Base-by-base conservation (phyloP, 1,140 invertebrate species). In the Ganaspis sp. region DNA sequence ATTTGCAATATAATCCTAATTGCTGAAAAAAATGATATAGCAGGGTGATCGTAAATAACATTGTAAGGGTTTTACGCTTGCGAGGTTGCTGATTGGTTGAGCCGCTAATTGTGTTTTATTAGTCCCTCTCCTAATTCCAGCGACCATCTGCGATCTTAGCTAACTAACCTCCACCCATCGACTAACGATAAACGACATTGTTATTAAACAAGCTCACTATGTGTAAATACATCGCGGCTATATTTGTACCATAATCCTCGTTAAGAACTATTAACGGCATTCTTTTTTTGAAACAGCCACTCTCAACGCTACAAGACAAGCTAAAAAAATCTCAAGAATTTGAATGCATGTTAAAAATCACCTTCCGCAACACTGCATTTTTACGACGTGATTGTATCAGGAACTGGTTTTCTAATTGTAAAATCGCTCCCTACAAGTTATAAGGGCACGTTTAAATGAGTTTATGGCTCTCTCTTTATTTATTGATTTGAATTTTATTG, bases 71-170 rank as follows among this genome's bases (percentile, higher is more conserved):
- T 87, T 88, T 87, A 87, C 84, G 81, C 83, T 45, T 81, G 83
- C 83, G 84, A 80, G 81, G 54, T 73, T 80, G 83, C 84, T 89
- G 89, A 89, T 90, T 90, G 89, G 88, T 86, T 81, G 81, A 84
- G 77, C 77, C 83, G 84, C 88, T 90, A 90, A 90, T 90, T 91
- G 89, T 90, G 87, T 90, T 91, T 91, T 91, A 91, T 90, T 91
- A 90, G 89, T 84, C 80, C 11, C 45, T 76, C 23, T 45, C 21
- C 26, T 58, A 49, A 12, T 38, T 54, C 78, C 45, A 73, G 21
- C 74, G 54, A 73, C 70, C 75, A 80, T 78, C 76, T 76, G 74
- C 73, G 72, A 77, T 76, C 82, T 78, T 70, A 76, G 76, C 84
- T 88, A 88, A 90, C 87, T 87, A 88, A 87, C 88, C 84, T 83